A percentile compares a stretch with the other conserved stretches of the same genome.
Evolutionary conservation across 2,113 vertebrate species (phyloP).

Genomic region (Salminus brasiliensis): DNA sequence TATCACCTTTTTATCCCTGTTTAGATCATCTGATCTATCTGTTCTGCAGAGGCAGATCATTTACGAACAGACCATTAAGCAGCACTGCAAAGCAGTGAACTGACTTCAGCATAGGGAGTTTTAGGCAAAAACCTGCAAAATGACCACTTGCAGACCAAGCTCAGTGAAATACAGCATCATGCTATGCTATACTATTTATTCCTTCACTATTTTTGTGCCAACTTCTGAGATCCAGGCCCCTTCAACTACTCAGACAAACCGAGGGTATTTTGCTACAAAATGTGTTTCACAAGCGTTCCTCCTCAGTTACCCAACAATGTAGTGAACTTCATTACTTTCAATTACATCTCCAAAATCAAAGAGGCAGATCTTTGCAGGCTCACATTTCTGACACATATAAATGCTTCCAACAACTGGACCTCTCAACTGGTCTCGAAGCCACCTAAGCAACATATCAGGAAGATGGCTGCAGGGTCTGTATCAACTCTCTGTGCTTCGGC

Average conservation of each 20-base stretch:
- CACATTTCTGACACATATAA: slow-evolving; percentile 4
- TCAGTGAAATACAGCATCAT: not conserved
- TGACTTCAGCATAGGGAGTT: not conserved
- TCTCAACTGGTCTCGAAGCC: not conserved
- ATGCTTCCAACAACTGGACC: slow-evolving; percentile 13
- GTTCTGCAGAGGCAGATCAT: not conserved
- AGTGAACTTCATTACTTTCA: slow-evolving; percentile 6
- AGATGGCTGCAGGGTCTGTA: not conserved
- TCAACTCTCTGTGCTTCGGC: not conserved
- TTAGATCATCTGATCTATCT: not conserved
- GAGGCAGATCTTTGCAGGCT: slow-evolving; percentile 1
- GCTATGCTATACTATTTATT: not conserved
- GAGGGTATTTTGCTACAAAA: not conserved
- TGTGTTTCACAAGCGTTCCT: slow-evolving; percentile 3
- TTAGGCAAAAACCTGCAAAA: not conserved
- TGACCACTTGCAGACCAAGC: too few species aligned
- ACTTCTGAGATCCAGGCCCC: not conserved
- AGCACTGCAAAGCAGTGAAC: not conserved
- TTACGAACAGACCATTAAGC: not conserved
- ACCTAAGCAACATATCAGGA: not conserved
- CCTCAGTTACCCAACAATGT: not conserved
- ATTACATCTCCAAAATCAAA: not conserved
- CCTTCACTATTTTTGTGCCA: not conserved
- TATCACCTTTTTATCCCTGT: not conserved
- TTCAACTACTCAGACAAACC: not conserved